phyloP scores from a whole-genome alignment of 2,113 vertebrate genomes.

The Lycocorax pyrrhopterus region DNA sequence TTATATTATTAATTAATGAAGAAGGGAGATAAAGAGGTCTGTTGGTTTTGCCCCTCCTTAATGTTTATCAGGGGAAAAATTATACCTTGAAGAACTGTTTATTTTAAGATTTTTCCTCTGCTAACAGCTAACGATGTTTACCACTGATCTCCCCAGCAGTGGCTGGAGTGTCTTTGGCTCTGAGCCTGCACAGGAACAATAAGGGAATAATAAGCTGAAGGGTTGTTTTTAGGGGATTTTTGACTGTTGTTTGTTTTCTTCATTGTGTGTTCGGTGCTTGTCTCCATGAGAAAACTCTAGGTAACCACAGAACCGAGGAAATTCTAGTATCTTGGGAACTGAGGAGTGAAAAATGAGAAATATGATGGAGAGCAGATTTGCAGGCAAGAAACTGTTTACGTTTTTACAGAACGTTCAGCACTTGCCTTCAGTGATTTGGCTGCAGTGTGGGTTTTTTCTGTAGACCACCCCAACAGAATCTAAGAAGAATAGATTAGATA shows the following conservation, averaged over 20 bases:
- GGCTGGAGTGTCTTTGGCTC: background rate
- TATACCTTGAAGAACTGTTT: background rate
- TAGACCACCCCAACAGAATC: background rate
- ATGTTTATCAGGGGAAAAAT: background rate
- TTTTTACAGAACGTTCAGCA: slow-evolving; percentile 2
- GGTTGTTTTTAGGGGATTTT: slow-evolving; percentile 19
- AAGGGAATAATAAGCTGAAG: slow-evolving; percentile 7
- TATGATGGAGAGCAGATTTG: background rate
- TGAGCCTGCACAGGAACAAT: slow-evolving; percentile 25
- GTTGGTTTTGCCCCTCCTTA: background rate
- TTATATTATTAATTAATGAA: background rate
- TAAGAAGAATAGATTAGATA: background rate
- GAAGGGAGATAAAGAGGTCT: background rate
- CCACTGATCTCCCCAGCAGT: background rate
- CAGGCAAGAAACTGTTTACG: slow-evolving; percentile 6
- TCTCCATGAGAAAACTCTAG: slow-evolving; percentile 12
- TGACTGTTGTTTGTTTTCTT: slow-evolving; percentile 19
- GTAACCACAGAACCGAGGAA: slow-evolving; percentile 14
- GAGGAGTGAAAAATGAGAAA: slow-evolving; percentile 7
- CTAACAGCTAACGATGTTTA: background rate
- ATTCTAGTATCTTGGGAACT: background rate
- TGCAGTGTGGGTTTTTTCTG: background rate
- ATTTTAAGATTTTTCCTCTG: background rate
- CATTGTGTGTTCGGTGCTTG: background rate
- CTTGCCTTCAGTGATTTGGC: slow-evolving; percentile 21